phyloP scores from a whole-genome alignment of 1,140 invertebrate species.

The Branchinecta lindahli region DNA sequence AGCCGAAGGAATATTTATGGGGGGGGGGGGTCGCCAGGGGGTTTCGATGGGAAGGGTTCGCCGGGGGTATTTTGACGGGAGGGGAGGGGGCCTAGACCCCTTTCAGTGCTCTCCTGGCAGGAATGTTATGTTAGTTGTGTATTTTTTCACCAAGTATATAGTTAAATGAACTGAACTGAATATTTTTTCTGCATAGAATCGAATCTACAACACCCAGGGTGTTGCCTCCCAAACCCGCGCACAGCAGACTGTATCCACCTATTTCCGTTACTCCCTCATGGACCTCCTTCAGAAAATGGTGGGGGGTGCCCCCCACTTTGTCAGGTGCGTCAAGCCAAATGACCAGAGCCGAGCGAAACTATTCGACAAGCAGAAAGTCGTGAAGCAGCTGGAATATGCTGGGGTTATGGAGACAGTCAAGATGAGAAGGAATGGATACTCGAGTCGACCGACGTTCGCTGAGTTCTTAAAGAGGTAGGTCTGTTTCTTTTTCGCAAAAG shows the following conservation, averaged over 20 bases:
- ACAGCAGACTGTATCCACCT: constrained; percentile 67
- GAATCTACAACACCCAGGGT: constrained; percentile 38
- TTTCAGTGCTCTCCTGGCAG: no score
- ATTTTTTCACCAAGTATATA: no score
- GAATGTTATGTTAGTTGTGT: no score
- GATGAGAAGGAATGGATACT: constrained; percentile 63
- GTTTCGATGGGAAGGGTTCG: no score
- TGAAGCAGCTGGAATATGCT: constrained; percentile 58
- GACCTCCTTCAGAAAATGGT: constrained; percentile 55
- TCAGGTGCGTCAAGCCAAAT: constrained; percentile 69
- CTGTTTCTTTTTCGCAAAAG: constrained; percentile 13
- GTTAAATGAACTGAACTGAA: no score
- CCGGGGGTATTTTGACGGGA: no score
- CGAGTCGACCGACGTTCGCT: constrained; percentile 55
- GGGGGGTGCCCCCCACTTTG: constrained; percentile 48
- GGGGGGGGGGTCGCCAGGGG: no score
- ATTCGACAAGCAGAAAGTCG: constrained; percentile 53
- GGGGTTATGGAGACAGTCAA: constrained; percentile 65
- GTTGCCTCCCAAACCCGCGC: constrained; percentile 61
- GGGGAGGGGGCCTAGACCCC: no score
- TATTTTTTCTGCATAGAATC: neutral
- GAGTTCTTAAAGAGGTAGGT: constrained; percentile 60
- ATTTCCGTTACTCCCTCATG: constrained; percentile 68
- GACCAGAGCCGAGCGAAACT: constrained; percentile 46
- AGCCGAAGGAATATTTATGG: no score